A percentile compares a stretch with the other conserved stretches of the same genome.
phyloP scores from a whole-genome alignment of 2,797 vertebrate genomes.

The Gastrophryne carolinensis region DNA sequence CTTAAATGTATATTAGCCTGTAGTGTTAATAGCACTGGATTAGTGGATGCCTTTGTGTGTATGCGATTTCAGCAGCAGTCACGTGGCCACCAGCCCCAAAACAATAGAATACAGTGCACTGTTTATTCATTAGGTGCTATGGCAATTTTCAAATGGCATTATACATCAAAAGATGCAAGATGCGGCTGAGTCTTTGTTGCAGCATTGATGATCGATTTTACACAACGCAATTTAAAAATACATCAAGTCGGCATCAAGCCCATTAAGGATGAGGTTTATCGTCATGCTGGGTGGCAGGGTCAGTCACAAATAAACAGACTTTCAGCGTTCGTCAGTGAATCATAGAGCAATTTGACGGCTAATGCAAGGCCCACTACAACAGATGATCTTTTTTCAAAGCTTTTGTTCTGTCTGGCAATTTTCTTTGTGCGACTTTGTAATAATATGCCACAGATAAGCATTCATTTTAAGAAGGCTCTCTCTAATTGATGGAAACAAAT shows the following conservation, averaged over 20 bases:
- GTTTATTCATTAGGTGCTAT: slow-evolving; percentile 67
- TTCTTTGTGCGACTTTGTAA: slow-evolving; percentile 28
- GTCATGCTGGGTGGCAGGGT: slow-evolving; percentile 62
- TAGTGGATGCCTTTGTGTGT: slow-evolving; percentile 65
- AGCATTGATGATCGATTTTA: slow-evolving; percentile 61
- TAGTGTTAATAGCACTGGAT: slow-evolving; percentile 68
- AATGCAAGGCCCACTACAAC: slow-evolving; percentile 62
- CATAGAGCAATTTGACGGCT: slow-evolving; percentile 62
- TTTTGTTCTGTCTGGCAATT: background rate
- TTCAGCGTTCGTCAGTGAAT: slow-evolving; percentile 64
- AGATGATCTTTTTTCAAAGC: slow-evolving; percentile 55
- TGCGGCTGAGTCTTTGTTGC: slow-evolving; percentile 53
- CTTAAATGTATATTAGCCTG: slow-evolving; percentile 66
- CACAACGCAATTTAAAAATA: slow-evolving; percentile 67
- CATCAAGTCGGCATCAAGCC: slow-evolving; percentile 65
- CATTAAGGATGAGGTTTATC: slow-evolving; percentile 63
- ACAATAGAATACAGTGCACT: slow-evolving; percentile 61
- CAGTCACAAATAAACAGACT: slow-evolving; percentile 64
- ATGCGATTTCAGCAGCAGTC: slow-evolving; percentile 46
- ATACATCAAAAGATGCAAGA: slow-evolving; percentile 70
- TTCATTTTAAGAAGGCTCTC: background rate
- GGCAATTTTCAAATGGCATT: slow-evolving; percentile 70
- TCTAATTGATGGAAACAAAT: background rate
- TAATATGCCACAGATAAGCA: slow-evolving; percentile 32
- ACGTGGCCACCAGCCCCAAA: slow-evolving; percentile 63